Conservation (phyloP, 2,113 vertebrate species). For the Poeciliopsis prolifica region DNA sequence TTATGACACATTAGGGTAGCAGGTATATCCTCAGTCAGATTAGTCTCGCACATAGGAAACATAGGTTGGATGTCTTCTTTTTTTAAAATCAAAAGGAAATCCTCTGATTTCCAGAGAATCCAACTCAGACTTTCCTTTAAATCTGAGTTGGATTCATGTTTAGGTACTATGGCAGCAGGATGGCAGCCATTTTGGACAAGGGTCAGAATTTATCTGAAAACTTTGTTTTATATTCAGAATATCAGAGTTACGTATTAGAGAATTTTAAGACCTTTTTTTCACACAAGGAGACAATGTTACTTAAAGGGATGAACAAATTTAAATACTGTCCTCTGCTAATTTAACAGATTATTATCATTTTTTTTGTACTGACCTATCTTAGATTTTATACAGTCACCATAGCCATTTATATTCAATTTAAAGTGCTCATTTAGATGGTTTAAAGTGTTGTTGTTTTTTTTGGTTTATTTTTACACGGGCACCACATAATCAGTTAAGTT, state of each 20-base stretch:
- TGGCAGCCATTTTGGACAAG: slow-evolving; percentile 9
- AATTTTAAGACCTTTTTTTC: not conserved
- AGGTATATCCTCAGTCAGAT: not conserved
- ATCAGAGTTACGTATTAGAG: not conserved
- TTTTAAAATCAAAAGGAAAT: not conserved
- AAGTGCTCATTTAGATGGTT: not conserved
- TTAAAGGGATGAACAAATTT: not conserved
- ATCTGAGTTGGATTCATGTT: slow-evolving; percentile 27
- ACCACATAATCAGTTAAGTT: not conserved
- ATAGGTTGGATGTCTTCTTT: not conserved
- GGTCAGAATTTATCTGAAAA: not conserved
- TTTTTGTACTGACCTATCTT: too few relatives aligned
- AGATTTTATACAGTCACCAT: too few relatives aligned
- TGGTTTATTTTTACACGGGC: not conserved
- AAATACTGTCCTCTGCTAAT: too few relatives aligned
- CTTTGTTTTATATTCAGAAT: not conserved
- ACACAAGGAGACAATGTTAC: not conserved
- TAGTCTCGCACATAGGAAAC: not conserved
- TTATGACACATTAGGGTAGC: not conserved
- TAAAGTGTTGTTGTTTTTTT: not conserved
- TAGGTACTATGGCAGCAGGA: not conserved
- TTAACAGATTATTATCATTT: too few relatives aligned
- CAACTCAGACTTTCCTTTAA: slow-evolving; percentile 19
- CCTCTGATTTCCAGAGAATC: not conserved
- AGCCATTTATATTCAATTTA: too few relatives aligned